A percentile compares a stretch with the other conserved stretches of the same genome.
Conservation (phyloP, 2,113 vertebrate genomes). For the Siniperca chuatsi region DNA sequence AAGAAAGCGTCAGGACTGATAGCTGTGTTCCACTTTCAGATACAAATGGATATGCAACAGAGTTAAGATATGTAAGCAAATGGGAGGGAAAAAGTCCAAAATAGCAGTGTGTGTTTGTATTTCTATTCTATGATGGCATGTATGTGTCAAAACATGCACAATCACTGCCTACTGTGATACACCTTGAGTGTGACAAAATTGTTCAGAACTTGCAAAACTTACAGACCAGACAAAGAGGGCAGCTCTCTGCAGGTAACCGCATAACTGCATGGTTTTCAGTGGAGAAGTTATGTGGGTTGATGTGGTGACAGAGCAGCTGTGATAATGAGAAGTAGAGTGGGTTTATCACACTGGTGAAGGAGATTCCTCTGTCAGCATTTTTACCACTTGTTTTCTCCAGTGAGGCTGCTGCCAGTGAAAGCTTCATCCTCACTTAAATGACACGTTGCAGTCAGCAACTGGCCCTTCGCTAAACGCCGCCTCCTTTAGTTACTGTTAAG, state of each 20-base stretch:
- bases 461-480: background rate
- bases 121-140: background rate
- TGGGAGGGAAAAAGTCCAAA: background rate
- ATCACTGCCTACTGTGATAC: background rate
- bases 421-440: background rate
- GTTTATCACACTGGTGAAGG: too few species aligned
- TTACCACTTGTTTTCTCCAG: background rate
- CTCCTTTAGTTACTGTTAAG: background rate
- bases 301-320: slow-evolving; percentile 3
- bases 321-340: background rate
- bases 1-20: background rate
- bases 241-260: background rate
- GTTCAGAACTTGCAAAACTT: background rate
- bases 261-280: background rate
- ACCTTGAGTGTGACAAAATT: background rate
- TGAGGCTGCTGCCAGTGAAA: background rate
- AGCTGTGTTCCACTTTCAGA: slow-evolving; percentile 3
- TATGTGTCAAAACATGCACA: background rate
- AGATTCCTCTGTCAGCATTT: background rate
- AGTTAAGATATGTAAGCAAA: background rate
- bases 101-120: background rate
- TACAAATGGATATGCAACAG: background rate
- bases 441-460: background rate
- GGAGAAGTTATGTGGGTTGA: background rate
- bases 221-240: background rate